Base-by-base conservation (phyloP, 2,113 vertebrate genomes). In the Equus quagga region DNA sequence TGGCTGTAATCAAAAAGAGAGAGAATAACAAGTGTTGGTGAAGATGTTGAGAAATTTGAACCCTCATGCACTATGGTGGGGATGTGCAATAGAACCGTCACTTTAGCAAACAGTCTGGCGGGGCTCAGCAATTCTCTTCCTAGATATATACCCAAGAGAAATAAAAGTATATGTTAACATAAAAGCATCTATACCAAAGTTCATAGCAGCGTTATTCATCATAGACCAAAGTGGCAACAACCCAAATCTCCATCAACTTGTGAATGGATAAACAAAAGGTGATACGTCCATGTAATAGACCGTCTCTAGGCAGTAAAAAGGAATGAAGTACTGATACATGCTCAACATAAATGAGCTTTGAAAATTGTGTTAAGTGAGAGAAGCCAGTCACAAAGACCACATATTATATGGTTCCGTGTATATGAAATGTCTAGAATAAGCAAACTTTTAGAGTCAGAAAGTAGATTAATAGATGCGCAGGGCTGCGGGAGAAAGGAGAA, bases 81-180 rank as follows among this genome's bases (percentile, higher is more conserved):
- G 44, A 19, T 3, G 33, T 1, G 8, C 46, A 70, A 36, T 24
- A 17, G 3, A 33, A 0, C 1, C 4, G 3, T 75, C 19, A 28
- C 13, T 58, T 82, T 41, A 56, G 46, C n/a, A 85, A 86, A 10
- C 2, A 70, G 4, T 18, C 36, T 60, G 13, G 3, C 5, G 18
- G 6, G 75, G 33, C 11, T 75, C 23, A 54, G 18, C 4, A 46
- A 89, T 80, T 80, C 28, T 6, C 46, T 62, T 14, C 24, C 12
- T 80, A 89, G 23, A 0, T 28, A 51, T 8, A 36, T 7, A 31
- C 1, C 4, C 11, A 31, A 41, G 31, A 84, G 26, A 88, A 94
- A 15, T 33, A 70, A 89, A 73, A 51, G 5, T 33, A 78, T 18
- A 41, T 3, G 1, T 41, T 62, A 56, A 41, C 46, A 26, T 31